Percentiles rank a stretch among this genome's conserved stretches.
phyloP scores from a whole-genome alignment of 2,888 invertebrate genomes.

The Busseola fusca region DNA sequence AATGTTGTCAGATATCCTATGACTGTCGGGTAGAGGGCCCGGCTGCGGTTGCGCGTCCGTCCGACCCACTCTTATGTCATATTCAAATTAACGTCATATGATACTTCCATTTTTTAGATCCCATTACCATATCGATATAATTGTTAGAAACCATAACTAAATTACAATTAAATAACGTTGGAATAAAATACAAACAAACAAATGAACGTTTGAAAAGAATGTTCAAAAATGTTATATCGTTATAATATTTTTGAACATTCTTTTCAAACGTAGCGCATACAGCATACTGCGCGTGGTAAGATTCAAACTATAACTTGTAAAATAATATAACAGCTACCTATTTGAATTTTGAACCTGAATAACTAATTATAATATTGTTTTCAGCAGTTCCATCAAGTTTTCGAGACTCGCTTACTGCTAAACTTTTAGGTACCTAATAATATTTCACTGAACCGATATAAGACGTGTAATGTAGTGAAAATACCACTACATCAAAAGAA shows the following conservation, averaged over 20 bases:
- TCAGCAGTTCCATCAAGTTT: constrained; percentile 24
- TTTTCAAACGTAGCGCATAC: background rate
- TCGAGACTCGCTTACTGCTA: constrained; percentile 12
- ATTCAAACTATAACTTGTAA: background rate
- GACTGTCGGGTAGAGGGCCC: constrained; percentile 68
- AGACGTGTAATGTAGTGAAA: constrained; percentile 1
- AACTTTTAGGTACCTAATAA: constrained; percentile 24
- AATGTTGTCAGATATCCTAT: constrained; percentile 82
- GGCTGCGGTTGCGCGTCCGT: constrained; percentile 78
- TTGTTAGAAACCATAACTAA: background rate
- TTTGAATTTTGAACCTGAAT: constrained; percentile 37
- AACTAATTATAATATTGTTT: constrained; percentile 34
- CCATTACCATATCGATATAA: background rate
- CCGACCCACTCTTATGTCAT: constrained; percentile 61
- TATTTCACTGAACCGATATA: constrained; percentile 19
- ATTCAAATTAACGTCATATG: constrained; percentile 55
- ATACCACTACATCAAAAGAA: constrained; percentile 39
- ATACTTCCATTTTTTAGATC: constrained; percentile 25
- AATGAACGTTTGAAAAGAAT: too few relatives aligned
- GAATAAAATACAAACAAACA: too few relatives aligned
- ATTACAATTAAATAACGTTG: background rate
- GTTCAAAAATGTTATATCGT: too few relatives aligned
- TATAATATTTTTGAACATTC: constrained; percentile 5
- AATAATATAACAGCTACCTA: constrained; percentile 10
- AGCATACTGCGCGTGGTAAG: background rate